Conservation (phyloP, 2,888 invertebrate species). For the Muschampia plurimacula region DNA sequence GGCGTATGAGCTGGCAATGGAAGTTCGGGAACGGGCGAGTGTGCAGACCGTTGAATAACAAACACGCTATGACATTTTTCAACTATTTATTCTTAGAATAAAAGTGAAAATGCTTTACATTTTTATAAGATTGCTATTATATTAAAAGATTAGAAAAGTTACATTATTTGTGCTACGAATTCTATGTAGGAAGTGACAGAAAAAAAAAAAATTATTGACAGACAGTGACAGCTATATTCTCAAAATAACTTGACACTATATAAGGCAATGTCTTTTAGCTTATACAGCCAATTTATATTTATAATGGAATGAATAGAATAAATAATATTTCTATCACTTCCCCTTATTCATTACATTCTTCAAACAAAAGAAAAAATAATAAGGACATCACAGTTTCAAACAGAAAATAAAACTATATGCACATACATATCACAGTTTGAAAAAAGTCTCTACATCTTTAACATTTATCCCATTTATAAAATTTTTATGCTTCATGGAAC, state of each 20-base stretch:
- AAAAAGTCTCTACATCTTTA: too few relatives aligned
- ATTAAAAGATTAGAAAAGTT: neutral
- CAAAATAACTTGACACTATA: neutral
- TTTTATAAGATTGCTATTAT: neutral
- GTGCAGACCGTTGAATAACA: neutral
- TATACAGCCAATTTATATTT: neutral
- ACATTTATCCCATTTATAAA: too few relatives aligned
- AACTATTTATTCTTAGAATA: neutral
- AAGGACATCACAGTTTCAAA: neutral
- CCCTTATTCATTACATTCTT: conserved; percentile 17
- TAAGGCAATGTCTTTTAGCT: neutral
- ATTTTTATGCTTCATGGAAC: too few relatives aligned
- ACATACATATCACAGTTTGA: too few relatives aligned
- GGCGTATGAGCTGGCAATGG: conserved; percentile 17
- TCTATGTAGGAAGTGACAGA: neutral
- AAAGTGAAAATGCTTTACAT: neutral
- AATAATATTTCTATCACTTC: neutral
- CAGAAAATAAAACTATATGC: too few relatives aligned
- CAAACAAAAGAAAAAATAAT: neutral
- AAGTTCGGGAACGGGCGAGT: conserved; percentile 27
- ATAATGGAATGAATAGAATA: conserved; percentile 6
- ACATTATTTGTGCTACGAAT: neutral
- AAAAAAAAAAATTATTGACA: neutral
- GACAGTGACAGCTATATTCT: neutral
- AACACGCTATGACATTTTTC: too few relatives aligned